phyloP scores from a whole-genome alignment of 1,140 invertebrate species.

The Nilaparvata lugens region DNA sequence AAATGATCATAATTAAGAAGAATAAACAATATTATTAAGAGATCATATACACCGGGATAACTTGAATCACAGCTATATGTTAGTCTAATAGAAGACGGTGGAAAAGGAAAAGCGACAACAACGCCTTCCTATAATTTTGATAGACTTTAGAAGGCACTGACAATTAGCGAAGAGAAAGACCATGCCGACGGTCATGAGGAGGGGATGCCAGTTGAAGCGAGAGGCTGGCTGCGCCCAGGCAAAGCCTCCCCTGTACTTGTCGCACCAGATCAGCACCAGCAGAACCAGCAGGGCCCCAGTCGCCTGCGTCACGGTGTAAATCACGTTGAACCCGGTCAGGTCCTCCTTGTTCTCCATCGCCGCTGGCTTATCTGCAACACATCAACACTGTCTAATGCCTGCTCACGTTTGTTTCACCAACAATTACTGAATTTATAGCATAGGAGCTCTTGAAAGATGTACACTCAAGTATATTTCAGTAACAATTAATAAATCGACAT shows the following conservation, averaged over 20 bases:
- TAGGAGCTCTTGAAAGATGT: too few relatives aligned
- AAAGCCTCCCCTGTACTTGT: constrained; percentile 50
- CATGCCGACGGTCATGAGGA: constrained; percentile 78
- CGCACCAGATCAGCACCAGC: constrained; percentile 23
- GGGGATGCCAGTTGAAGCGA: constrained; percentile 87
- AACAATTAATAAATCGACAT: too few relatives aligned
- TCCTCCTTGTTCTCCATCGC: constrained; percentile 17
- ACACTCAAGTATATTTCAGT: too few relatives aligned
- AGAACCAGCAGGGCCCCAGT: constrained; percentile 14
- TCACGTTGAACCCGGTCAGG: constrained; percentile 19
- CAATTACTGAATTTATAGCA: too few relatives aligned
- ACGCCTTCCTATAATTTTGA: background rate
- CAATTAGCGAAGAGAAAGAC: constrained; percentile 80
- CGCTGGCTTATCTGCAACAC: background rate
- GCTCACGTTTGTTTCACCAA: too few relatives aligned
- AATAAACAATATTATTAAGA: too few relatives aligned
- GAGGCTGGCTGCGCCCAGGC: constrained; percentile 54
- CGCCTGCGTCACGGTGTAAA: constrained; percentile 16
- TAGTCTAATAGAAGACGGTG: too few relatives aligned
- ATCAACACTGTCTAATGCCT: too few relatives aligned
- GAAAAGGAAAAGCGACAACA: constrained; percentile 5
- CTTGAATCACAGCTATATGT: too few relatives aligned
- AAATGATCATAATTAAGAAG: too few relatives aligned
- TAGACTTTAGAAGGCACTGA: constrained; percentile 35
- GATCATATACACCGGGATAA: too few relatives aligned